Conservation (phyloP, 2,888 invertebrate genomes). For the Sericinus montela region DNA sequence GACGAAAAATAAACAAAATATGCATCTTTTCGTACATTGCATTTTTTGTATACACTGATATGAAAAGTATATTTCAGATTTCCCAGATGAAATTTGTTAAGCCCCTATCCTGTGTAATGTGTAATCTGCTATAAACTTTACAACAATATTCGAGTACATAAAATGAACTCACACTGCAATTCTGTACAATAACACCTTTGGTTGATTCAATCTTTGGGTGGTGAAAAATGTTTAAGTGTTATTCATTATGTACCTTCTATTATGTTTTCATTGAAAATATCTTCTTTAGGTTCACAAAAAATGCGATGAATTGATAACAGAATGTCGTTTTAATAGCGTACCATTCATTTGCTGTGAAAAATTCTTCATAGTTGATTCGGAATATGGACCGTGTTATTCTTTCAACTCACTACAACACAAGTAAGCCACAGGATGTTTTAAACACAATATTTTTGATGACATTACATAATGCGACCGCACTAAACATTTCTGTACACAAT, state of each 20-base stretch:
- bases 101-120: too few relatives aligned
- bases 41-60: too few relatives aligned
- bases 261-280: neutral
- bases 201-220: too few relatives aligned
- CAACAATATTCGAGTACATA: too few relatives aligned
- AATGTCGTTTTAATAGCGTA: conserved; percentile 66
- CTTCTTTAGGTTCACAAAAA: conserved; percentile 55
- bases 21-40: too few relatives aligned
- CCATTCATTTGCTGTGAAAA: conserved; percentile 70
- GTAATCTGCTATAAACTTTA: too few relatives aligned
- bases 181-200: too few relatives aligned
- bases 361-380: conserved; percentile 68
- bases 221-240: too few relatives aligned
- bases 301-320: conserved; percentile 61
- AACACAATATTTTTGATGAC: neutral
- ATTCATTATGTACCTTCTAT: neutral
- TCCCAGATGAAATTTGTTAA: too few relatives aligned
- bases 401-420: conserved; percentile 74
- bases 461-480: neutral
- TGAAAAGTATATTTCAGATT: too few relatives aligned
- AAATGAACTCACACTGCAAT: too few relatives aligned
- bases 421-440: conserved; percentile 37
- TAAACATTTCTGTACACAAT: neutral
- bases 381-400: conserved; percentile 73
- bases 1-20: too few relatives aligned